A percentile compares a stretch with the other conserved stretches of the same genome.
Conservation (phyloP, 2,888 invertebrate genomes). For the Boloria selene region DNA sequence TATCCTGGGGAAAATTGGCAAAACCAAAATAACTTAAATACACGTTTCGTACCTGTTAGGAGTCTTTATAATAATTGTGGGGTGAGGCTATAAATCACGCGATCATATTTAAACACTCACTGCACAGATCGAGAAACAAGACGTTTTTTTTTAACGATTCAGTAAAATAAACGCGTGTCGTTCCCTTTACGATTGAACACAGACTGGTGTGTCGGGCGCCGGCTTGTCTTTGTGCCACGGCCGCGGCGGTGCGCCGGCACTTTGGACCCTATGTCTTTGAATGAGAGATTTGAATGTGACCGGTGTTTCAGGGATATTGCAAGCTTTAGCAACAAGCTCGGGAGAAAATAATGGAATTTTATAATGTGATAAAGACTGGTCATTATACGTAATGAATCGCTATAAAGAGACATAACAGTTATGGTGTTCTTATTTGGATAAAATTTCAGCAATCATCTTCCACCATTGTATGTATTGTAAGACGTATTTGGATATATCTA, state of each 20-base stretch:
- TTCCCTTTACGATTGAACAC: conserved; percentile 18
- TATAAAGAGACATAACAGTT: not conserved
- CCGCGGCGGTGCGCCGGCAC: not conserved
- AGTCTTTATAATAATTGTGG: conserved; percentile 30
- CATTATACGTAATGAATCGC: conserved; percentile 9
- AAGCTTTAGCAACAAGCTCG: conserved; percentile 11
- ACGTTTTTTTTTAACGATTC: conserved; percentile 18
- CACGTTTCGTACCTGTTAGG: conserved; percentile 38
- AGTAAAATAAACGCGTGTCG: conserved; percentile 22
- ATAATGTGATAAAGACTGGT: conserved; percentile 18
- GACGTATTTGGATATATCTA: no score
- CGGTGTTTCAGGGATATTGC: not conserved
- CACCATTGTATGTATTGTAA: not conserved
- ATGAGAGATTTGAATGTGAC: not conserved
- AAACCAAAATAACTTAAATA: conserved; percentile 40
- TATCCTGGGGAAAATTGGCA: conserved; percentile 62
- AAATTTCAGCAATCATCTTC: not conserved
- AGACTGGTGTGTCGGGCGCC: conserved; percentile 30
- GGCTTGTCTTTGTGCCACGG: conserved; percentile 23
- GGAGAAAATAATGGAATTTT: conserved; percentile 18
- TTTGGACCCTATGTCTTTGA: conserved; percentile 1
- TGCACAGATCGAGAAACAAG: conserved; percentile 42
- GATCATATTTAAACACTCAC: conserved; percentile 53
- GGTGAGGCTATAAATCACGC: conserved; percentile 43
- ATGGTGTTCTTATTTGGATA: not conserved